These are phyloP conservation scores for Hyles vespertilio DNA, from an alignment of 1,140 invertebrate species.

Conservation along the genomic window DNA sequence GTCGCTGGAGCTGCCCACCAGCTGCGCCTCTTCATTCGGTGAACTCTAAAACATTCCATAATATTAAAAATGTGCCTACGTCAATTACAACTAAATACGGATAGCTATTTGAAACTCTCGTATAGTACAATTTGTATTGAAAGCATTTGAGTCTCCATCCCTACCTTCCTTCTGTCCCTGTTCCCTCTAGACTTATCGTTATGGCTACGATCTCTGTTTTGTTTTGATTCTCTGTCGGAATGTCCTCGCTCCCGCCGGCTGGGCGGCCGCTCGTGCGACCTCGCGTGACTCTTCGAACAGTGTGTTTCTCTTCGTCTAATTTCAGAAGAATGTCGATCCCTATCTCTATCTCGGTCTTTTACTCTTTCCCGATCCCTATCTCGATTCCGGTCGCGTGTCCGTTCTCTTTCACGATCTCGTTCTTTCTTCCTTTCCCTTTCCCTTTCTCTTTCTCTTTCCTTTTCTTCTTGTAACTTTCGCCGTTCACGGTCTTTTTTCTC, in stretches of 20 bases:
- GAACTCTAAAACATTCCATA: constrained; percentile 77
- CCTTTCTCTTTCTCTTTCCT: constrained; percentile 33
- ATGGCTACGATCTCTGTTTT: constrained; percentile 20
- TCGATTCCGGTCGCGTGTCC: constrained; percentile 35
- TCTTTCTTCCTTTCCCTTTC: constrained; percentile 31
- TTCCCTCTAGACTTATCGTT: too few species aligned
- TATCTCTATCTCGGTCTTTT: constrained; percentile 25
- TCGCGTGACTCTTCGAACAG: constrained; percentile 33
- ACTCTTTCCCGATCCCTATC: constrained; percentile 27
- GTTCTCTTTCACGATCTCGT: constrained; percentile 28
- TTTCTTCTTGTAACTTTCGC: constrained; percentile 50
- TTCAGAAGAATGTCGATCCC: constrained; percentile 28
- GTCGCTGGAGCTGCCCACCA: constrained; percentile 75
- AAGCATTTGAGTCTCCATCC: too few species aligned
- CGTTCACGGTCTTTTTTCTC: constrained; percentile 44
- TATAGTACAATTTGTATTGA: too few species aligned
- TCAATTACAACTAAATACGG: too few species aligned
- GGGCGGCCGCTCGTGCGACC: constrained; percentile 40
- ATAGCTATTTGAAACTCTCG: too few species aligned
- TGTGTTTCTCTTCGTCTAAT: constrained; percentile 41
- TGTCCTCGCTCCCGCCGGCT: constrained; percentile 28
- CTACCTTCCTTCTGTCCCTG: too few species aligned
- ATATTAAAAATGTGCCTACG: too few species aligned
- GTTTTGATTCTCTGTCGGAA: background rate
- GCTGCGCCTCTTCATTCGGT: constrained; percentile 85